Base-by-base conservation (phyloP, 2,888 invertebrate genomes). In the Noctua janthina region DNA sequence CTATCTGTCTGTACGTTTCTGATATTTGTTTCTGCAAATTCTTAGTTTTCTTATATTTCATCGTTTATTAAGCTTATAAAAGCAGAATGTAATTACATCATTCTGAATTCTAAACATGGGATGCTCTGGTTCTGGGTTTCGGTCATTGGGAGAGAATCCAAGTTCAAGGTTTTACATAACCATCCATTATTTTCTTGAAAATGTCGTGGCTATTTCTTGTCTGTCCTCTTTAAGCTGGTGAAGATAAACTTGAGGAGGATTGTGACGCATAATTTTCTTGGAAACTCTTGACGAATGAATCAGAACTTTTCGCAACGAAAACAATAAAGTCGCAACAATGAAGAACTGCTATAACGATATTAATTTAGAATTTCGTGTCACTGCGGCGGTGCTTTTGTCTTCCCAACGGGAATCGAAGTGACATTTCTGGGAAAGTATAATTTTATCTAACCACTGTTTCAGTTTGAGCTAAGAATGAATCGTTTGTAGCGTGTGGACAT, bases 401-500 rank as follows among this genome's bases (percentile, higher is more conserved):
- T 51, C 51, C 35, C 49, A 54, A 20, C 29, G 66, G 15, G 69
- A 39, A 62, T 78, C 74, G 43, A 68, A 64, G 69, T 71, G 64
- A 70, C 54, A 82, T 79, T 88, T 87, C 81, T 79, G 76, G 82
- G 82, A 84, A 87, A 84, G 64, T 85, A 80, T 74, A 78, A 86
- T 80, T 85, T 78, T 72, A 79, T 88, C 71, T 88, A 90, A 88
- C 87, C 83, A 81, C 75, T 83, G 83, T 86, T 46, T 46, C 46
- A 13, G 46, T 46, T 85, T 80, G 81, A 86, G 78, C 79, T 88
- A 90, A 90, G 90, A 92, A 90, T 89, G 90, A 86, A 81, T 85
- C 88, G 87, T 85, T 84, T 88, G 88, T 87, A 85, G 78, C 76
- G 87, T 85, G 90, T 89, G 88, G 89, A 91, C 90, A 91, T 90